Conservation (phyloP, 2,113 vertebrate species). For the Nicator chloris region DNA sequence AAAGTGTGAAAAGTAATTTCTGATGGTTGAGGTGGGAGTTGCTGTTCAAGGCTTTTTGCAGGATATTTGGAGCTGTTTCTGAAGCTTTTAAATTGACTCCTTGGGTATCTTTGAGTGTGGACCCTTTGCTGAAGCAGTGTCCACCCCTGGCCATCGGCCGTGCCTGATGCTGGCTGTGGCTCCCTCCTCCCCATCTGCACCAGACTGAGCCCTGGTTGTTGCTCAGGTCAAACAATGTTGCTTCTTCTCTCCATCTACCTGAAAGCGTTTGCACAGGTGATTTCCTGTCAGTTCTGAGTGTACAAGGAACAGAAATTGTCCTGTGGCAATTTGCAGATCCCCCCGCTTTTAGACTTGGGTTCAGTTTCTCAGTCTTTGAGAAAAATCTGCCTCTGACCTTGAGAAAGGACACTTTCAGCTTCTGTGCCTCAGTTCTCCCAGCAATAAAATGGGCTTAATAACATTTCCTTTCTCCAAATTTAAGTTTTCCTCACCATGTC, state of each 20-base stretch:
- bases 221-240: accelerated
- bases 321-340: neutral
- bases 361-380: neutral
- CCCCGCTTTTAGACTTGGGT: neutral
- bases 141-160: accelerated
- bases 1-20: neutral
- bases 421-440: neutral
- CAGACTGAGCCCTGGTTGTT: neutral
- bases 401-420: neutral
- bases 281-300: neutral
- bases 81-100: neutral
- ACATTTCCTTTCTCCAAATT: neutral
- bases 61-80: neutral
- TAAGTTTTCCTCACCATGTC: neutral
- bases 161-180: accelerated
- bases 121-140: neutral
- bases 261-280: accelerated
- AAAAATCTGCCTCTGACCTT: neutral
- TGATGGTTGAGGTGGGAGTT: neutral
- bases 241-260: neutral
- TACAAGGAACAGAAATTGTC: neutral
- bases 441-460: neutral
- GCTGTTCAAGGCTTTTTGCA: neutral
- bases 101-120: neutral
- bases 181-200: neutral